A percentile compares a stretch with the other conserved stretches of the same genome.
Evolutionary conservation across 2,797 vertebrate genomes (phyloP).

Genomic region (Acropternis orthonyx): DNA sequence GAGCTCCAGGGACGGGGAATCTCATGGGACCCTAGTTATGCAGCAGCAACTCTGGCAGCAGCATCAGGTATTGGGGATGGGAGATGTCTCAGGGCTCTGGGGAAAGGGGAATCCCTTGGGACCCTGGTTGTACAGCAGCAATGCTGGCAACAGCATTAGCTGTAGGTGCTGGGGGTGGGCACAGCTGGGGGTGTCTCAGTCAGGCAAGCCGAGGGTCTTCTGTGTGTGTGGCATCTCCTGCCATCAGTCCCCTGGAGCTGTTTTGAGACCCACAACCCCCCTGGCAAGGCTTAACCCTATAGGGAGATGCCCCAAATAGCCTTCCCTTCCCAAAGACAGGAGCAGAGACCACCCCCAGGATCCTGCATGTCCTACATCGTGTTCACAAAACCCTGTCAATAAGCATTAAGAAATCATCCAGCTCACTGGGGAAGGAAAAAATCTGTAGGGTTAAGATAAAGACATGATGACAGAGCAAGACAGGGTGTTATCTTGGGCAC

Average conservation of each 20-base stretch:
- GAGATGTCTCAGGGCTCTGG: not conserved
- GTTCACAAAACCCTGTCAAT: not conserved
- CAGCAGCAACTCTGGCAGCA: not conserved
- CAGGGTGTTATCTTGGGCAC: slow-evolving; percentile 19
- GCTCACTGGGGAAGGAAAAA: slow-evolving; percentile 4
- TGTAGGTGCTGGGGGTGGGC: not conserved
- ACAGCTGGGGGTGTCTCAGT: not conserved
- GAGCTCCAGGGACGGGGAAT: not conserved
- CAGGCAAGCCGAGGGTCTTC: fast-evolving
- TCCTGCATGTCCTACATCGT: fast-evolving
- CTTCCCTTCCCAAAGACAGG: not conserved
- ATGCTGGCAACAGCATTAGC: not conserved
- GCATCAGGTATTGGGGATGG: not conserved
- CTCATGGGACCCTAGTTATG: not conserved
- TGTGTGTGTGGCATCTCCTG: not conserved
- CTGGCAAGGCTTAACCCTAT: not conserved
- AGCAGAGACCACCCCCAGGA: not conserved
- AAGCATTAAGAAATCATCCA: slow-evolving; percentile 33
- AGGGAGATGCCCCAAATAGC: not conserved
- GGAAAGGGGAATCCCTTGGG: not conserved
- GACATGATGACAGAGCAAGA: slow-evolving; percentile 55
- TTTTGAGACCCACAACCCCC: not conserved
- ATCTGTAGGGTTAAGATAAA: slow-evolving; percentile 48
- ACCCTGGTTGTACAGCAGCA: not conserved
- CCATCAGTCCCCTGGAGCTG: not conserved